Evolutionary conservation across 2,888 invertebrate genomes (phyloP).

Genomic region (Rutpela maculata): DNA sequence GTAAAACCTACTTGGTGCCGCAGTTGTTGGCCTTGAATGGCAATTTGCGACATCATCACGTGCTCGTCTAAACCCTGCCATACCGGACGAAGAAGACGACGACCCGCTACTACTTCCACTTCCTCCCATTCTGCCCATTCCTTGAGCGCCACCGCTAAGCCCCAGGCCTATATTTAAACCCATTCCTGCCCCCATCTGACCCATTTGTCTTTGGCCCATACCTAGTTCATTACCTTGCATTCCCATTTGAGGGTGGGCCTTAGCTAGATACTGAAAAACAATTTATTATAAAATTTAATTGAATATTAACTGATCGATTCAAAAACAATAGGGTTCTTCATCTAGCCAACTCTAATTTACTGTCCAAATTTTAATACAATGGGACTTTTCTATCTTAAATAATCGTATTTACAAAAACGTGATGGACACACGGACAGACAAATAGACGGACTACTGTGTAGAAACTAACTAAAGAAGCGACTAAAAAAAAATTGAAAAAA

Average conservation of each 20-base stretch:
- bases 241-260: conserved; percentile 11
- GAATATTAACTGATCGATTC: too few species aligned
- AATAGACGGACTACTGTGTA: too few species aligned
- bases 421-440: too few species aligned
- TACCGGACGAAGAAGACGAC: background rate
- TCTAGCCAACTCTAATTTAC: too few species aligned
- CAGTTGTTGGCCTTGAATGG: conserved; percentile 1
- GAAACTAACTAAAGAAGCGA: too few species aligned
- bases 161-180: conserved; percentile 10
- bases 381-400: too few species aligned
- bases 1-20: background rate
- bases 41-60: background rate
- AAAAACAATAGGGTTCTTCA: too few species aligned
- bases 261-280: conserved; percentile 1
- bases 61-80: background rate
- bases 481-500: too few species aligned
- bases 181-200: conserved; percentile 9
- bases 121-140: background rate
- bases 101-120: background rate
- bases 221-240: background rate
- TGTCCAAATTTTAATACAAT: too few species aligned
- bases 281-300: too few species aligned
- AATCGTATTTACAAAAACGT: too few species aligned
- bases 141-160: background rate
- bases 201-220: conserved; percentile 12